These are phyloP conservation scores for Eristalis tenax DNA, from an alignment of 2,888 invertebrate genomes.

Conservation along the genomic window DNA sequence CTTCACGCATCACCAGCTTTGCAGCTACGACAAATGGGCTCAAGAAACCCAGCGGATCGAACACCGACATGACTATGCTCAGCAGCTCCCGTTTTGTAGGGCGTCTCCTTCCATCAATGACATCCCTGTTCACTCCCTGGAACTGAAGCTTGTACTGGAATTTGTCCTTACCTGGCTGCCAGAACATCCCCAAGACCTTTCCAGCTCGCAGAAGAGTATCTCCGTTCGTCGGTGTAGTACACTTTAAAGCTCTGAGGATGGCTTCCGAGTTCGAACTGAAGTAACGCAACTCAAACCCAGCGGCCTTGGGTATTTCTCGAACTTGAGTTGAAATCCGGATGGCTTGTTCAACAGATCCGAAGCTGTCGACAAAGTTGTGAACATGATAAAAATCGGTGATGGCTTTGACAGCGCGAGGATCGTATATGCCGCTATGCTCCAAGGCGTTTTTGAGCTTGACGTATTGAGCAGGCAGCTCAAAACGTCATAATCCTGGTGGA, in stretches of 20 bases:
- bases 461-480: slow-evolving; percentile 70
- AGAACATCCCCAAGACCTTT: slow-evolving; percentile 65
- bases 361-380: background rate
- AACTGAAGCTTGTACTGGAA: slow-evolving; percentile 49
- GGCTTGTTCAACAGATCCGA: too few relatives aligned
- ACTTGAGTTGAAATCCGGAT: slow-evolving; percentile 23
- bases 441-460: slow-evolving; percentile 48
- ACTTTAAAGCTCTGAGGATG: slow-evolving; percentile 8
- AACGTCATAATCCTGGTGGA: slow-evolving; percentile 70
- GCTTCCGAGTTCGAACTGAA: slow-evolving; percentile 29
- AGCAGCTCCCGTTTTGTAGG: slow-evolving; percentile 36
- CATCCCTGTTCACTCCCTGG: slow-evolving; percentile 20
- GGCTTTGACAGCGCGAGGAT: slow-evolving; percentile 42
- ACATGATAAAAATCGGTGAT: background rate
- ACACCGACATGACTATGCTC: slow-evolving; percentile 50
- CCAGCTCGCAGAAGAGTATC: slow-evolving; percentile 15
- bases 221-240: background rate
- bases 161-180: slow-evolving; percentile 61
- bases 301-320: background rate
- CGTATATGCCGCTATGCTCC: slow-evolving; percentile 2
- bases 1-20: slow-evolving; percentile 39
- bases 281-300: slow-evolving; percentile 15
- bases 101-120: slow-evolving; percentile 19
- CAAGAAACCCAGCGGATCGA: slow-evolving; percentile 40
- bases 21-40: slow-evolving; percentile 34